Percentiles rank a stretch among this genome's conserved stretches.
Evolutionary conservation across 1,140 invertebrate genomes (phyloP).

Genomic region (Drosophila malerkotliana): DNA sequence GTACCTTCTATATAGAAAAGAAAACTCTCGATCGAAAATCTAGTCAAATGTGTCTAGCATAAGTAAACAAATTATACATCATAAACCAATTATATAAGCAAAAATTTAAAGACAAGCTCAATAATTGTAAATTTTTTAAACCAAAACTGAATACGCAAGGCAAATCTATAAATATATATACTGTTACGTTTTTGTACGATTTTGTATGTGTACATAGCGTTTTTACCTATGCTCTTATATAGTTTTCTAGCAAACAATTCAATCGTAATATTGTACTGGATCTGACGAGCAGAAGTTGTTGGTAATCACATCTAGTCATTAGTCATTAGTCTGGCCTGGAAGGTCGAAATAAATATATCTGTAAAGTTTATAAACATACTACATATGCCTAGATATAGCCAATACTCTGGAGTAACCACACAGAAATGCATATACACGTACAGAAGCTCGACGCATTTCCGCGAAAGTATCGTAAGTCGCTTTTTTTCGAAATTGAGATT

Average conservation of each 20-base stretch:
- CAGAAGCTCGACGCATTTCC: too few relatives aligned
- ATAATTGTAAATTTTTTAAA: slow-evolving; percentile 74
- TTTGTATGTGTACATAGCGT: slow-evolving; percentile 74
- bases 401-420: slow-evolving; percentile 39
- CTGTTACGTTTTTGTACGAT: slow-evolving; percentile 77
- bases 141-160: slow-evolving; percentile 16
- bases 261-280: slow-evolving; percentile 40
- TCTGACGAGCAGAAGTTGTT: slow-evolving; percentile 57
- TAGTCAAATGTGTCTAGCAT: slow-evolving; percentile 66
- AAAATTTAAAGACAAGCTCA: slow-evolving; percentile 36
- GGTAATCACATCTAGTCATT: slow-evolving; percentile 58
- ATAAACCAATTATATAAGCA: slow-evolving; percentile 17
- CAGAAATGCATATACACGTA: slow-evolving; percentile 28
- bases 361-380: slow-evolving; percentile 66
- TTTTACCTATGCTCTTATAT: slow-evolving; percentile 67
- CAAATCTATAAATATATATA: slow-evolving; percentile 39
- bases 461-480: too few relatives aligned
- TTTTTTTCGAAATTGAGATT: too few relatives aligned
- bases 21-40: slow-evolving; percentile 22
- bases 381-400: slow-evolving; percentile 45
- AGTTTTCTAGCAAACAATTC: slow-evolving; percentile 60
- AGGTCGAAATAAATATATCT: slow-evolving; percentile 62
- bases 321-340: slow-evolving; percentile 53
- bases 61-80: slow-evolving; percentile 71
- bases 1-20: slow-evolving; percentile 69